phyloP scores from a whole-genome alignment of 2,888 invertebrate species.

The Cantharis nigra region DNA sequence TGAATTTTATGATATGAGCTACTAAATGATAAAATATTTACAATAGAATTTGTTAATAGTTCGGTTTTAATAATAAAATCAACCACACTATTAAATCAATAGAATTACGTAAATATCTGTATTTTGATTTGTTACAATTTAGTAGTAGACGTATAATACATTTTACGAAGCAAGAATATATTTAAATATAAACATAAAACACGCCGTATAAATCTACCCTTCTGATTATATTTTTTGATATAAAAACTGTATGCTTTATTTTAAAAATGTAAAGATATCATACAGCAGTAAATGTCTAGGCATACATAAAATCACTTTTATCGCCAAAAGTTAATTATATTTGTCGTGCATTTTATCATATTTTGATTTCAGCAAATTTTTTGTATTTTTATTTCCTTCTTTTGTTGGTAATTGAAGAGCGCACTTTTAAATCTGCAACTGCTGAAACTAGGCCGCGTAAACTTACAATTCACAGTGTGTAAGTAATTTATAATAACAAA shows the following conservation, averaged over 20 bases:
- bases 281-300: not conserved
- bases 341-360: not conserved
- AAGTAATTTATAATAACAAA: not conserved
- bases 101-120: not conserved
- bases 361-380: not conserved
- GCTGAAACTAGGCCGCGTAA: not conserved
- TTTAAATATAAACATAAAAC: constrained; percentile 29
- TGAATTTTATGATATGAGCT: too few relatives aligned
- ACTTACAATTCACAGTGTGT: not conserved
- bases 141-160: not conserved
- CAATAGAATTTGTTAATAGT: not conserved
- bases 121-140: not conserved
- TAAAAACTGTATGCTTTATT: constrained; percentile 25
- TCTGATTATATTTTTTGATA: constrained; percentile 26
- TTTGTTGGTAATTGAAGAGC: not conserved
- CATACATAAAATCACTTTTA: not conserved
- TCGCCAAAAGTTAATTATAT: not conserved
- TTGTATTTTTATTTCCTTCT: not conserved
- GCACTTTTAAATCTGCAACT: not conserved
- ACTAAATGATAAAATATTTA: not conserved
- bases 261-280: not conserved
- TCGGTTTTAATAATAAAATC: not conserved
- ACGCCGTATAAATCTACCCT: constrained; percentile 28
- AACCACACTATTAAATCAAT: not conserved
- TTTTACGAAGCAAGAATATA: constrained; percentile 17